Evolutionary conservation across 2,888 invertebrate genomes (phyloP), one percentile per base, ranked within the genome.

Genomic region (Drosophila peninsularis): DNA sequence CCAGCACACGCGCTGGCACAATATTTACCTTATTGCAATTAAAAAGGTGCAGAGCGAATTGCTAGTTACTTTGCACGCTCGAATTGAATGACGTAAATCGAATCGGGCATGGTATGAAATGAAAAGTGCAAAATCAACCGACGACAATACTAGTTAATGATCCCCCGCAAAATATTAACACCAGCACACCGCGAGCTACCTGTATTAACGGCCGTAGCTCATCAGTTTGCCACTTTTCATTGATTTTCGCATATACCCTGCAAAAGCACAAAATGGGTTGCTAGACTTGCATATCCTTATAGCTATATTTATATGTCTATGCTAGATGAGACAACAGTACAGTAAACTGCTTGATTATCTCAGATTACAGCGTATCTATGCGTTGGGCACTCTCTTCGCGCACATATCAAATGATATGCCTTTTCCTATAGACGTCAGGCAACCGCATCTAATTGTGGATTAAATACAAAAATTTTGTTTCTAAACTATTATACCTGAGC

Each of bases 61-160:
- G 52, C 45, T 45, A 52, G 55, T n/a, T 65, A 34, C 62, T 56
- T 66, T 61, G 64, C 71, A 83, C 78, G 82, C 66, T 86, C 64
- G 82, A 80, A 67, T 81, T 63, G 82, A 82, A 84, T 82, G 82
- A 82, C 82, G 82, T 78, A 84, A 66, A 76, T 71, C 62, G 54
- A 17, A 47, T 11, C 47, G 47, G 45, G 34, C 27, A 61, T 65
- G 72, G 68, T 39, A 42, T 49, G 49, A 70, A 78, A 66, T 78
- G 54, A 69, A 63, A 82, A 65, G 71, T 73, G 80, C 62, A 68
- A 77, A 81, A 52, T 61, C 70, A 81, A 76, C 69, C 66, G 54
- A n/a, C 55, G 60, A 62, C 57, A 54, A 65, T 66, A 36, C 41
- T 54, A 72, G 55, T 61, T 76, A 81, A 78, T 76, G 84, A 87